phyloP scores from a whole-genome alignment of 2,888 invertebrate species.

The Siphlonurus alternatus region DNA sequence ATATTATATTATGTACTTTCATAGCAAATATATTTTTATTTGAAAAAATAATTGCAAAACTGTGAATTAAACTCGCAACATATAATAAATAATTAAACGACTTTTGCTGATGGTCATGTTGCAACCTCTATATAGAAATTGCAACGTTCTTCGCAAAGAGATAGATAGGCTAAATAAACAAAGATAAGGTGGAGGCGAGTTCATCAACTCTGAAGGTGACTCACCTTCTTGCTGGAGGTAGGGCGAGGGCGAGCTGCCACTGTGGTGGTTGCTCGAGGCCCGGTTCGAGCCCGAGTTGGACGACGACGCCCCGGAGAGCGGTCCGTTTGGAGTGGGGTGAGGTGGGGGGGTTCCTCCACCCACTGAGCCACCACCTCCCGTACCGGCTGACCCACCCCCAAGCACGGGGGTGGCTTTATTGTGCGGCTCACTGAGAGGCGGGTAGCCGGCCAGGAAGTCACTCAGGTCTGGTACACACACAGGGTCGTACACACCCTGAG shows the following conservation, averaged over 20 bases:
- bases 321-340: slow-evolving; percentile 23
- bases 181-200: too few relatives aligned
- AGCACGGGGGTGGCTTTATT: slow-evolving; percentile 16
- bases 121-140: too few relatives aligned
- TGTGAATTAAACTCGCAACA: too few relatives aligned
- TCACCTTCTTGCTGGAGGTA: background rate
- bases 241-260: background rate
- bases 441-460: slow-evolving; percentile 45
- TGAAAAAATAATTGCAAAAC: too few relatives aligned
- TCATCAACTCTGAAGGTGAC: background rate
- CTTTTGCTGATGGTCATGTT: too few relatives aligned
- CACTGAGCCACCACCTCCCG: slow-evolving; percentile 13
- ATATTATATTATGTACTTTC: too few relatives aligned
- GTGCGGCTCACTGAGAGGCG: slow-evolving; percentile 20
- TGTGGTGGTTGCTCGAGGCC: background rate
- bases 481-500: slow-evolving; percentile 40
- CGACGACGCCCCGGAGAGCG: slow-evolving; percentile 21
- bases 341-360: slow-evolving; percentile 14
- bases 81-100: too few relatives aligned
- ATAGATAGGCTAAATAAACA: too few relatives aligned
- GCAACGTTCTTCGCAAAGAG: too few relatives aligned
- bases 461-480: slow-evolving; percentile 62
- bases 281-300: background rate
- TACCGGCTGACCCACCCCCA: slow-evolving; percentile 17
- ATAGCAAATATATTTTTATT: too few relatives aligned